These are phyloP conservation scores for Tetranychus piercei DNA, from an alignment of 2,888 invertebrate species.

Conservation along the genomic window DNA sequence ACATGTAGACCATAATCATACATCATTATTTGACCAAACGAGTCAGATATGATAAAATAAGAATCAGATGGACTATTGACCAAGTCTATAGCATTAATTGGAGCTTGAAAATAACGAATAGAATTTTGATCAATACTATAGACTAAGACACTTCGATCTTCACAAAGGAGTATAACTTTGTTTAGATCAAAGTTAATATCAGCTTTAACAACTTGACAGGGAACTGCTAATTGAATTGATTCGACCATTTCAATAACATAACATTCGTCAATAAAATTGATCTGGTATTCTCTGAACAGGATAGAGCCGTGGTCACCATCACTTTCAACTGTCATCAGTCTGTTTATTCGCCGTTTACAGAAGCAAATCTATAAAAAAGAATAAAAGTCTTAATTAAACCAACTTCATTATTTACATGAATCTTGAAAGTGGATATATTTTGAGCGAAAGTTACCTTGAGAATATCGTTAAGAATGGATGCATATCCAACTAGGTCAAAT, in stretches of 20 bases:
- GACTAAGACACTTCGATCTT: conserved; percentile 18
- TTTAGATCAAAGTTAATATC: conserved; percentile 16
- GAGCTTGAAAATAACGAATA: conserved; percentile 17
- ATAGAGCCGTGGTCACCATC: background rate
- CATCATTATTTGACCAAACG: conserved; percentile 16
- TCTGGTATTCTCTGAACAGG: conserved; percentile 1
- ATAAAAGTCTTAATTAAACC: background rate
- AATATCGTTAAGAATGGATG: conserved; percentile 14
- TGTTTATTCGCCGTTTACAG: background rate
- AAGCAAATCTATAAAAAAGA: background rate
- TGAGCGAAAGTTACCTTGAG: background rate
- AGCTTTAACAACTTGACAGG: conserved; percentile 14
- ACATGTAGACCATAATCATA: conserved; percentile 19
- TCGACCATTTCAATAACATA: background rate
- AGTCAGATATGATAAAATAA: conserved; percentile 18
- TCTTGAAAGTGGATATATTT: background rate
- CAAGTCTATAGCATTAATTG: conserved; percentile 16
- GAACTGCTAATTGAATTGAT: conserved; percentile 15
- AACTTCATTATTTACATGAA: background rate
- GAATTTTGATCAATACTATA: conserved; percentile 19
- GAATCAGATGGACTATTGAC: conserved; percentile 17
- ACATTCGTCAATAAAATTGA: background rate
- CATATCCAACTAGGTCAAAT: conserved; percentile 21
- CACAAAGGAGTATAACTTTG: conserved; percentile 20
- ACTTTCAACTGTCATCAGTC: background rate